Base-by-base conservation (phyloP, 37 sponge, comb jelly and placozoan genomes). In the Aplysina aerophoba region DNA sequence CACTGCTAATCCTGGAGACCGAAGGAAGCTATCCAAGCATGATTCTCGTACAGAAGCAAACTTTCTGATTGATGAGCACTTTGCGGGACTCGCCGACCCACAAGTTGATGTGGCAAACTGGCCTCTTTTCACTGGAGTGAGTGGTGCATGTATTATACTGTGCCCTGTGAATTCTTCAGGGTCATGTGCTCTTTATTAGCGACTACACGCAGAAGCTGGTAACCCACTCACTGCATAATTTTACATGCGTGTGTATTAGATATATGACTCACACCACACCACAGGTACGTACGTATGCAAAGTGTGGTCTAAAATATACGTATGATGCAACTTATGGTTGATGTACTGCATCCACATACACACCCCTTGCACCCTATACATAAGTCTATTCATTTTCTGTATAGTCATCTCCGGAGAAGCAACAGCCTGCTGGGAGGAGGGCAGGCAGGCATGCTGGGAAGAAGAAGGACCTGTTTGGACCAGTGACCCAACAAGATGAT, bases 371-470 rank as follows among this genome's bases (percentile, higher is more conserved):
- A 11, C 50, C 50, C 3, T 44, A 44, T 8, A 44, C 50, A 11
- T 11, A 3, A 44, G 6, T 11, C 50, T 8, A 44, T 44, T 44
- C 50, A 62, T 11, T 14, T 62, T 62, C 27, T 62, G 4, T 25
- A 62, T 30, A 31, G 71, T 30, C 28, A 17, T 69, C 71, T 69
- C 71, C 71, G 1, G 71, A 27, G 71, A 88, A 88, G 84, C 78
- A 82, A 37, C 50, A 44, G 50, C 89, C 89, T 19, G 66, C 69
- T 0, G 41, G 66, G 31, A 57, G 80, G n/a, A 39, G 66, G 4
- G n/a, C 33, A 44, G 77, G 75, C 77, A 75, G 60, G 38, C 60
- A 14, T 21, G 55, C 41, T 1, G 57, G 19, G n/a, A 22, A 63
- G 40, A 35, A 38, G 38, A 79, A 38, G 50, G 84, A 78, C 22